Base-by-base conservation (phyloP, 2,113 vertebrate species). In the Chionodraco myersi region DNA sequence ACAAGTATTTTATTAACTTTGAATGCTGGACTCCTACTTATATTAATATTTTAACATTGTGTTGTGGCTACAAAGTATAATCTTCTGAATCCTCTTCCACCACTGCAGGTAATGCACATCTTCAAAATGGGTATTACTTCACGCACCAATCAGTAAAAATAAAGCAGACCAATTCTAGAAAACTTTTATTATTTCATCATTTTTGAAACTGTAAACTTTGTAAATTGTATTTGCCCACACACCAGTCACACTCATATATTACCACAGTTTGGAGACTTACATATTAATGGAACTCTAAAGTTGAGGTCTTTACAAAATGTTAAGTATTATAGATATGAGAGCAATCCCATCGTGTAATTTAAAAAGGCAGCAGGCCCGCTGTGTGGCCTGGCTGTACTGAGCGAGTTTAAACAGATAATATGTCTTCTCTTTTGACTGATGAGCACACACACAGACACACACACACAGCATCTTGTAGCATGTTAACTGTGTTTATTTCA, bases 321-420 rank as follows among this genome's bases (percentile, higher is more conserved):
- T 56, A 91, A 88, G 80, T 81, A 85, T 87, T 83, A 60, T 83
- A 86, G 88, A 84, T 87, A 93, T 82, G 65, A 90, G 64, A 77
- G 51, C 23, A 80, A 78, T 77, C 68, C 58, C 82, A 82, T 88
- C 77, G 88, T 85, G 77, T 79, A 85, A 85, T 36, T 51, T 80
- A 56, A 80, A 92, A 26, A 86, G 77, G 66, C 87, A 80, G 79
- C 60, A 74, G 74, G 80, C 91, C 87, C 81, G 79, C 87, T 93
- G 91, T 92, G 91, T 94, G 90, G 91, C 91, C 92, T 48, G 77
- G 79, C 83, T 75, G 77, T 75, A 79, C 79, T 41, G 72, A 88
- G 87, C 73, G 77, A 88, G 85, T 90, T 92, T 93, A 93, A 93
- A 94, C 93, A 93, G 90, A 94, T 90, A 83, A 86, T 93, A 87